Evolutionary conservation across 2,888 invertebrate species (phyloP), one percentile per base, ranked within the genome.

Genomic region (Melanophora roralis): DNA sequence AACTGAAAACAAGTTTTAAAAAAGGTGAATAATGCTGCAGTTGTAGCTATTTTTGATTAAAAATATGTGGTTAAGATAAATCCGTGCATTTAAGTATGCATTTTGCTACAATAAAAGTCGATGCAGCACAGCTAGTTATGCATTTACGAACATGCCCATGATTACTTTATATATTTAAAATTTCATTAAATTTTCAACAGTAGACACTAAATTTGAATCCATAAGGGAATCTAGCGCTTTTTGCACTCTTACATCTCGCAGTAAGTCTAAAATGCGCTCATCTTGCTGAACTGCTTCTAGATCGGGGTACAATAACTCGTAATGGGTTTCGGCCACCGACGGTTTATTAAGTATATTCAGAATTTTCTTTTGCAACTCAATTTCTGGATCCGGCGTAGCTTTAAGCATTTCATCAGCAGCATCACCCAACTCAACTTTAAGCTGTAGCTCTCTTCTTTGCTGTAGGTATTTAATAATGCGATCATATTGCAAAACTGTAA

Each of bases 401-500:
- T 84, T 79, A 1, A 85, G 80, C 38, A 83, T 8, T 6, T 72
- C 83, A n/a, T 90, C 89, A 27, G 89, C 87, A 0, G 93, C 92
- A 85, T 95, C 95, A 0, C 94, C 94, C 14, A 95, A 88, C 89
- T 96, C 96, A 55, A 93, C 90, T 88, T 95, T 94, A 0, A 94
- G 91, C 89, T 96, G 96, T 53, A 94, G 90, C 83, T 95, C 94
- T 38, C 94, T 92, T 77, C 94, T 93, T 83, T 95, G 94, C 91
- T 95, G 92, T 36, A 95, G 89, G 87, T 95, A 95, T 68, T 91
- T 87, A 12, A 96, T 92, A 11, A 96, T 91, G 82, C 94, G 93
- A 84, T 96, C 96, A 83, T 96, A 96, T 87, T 96, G 96, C 16
- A 93, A 86, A 0, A 94, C 94, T 0, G 95, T 95, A 47, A 96